Base-by-base conservation (phyloP, 2,113 vertebrate species). In the Ictalurus furcatus region DNA sequence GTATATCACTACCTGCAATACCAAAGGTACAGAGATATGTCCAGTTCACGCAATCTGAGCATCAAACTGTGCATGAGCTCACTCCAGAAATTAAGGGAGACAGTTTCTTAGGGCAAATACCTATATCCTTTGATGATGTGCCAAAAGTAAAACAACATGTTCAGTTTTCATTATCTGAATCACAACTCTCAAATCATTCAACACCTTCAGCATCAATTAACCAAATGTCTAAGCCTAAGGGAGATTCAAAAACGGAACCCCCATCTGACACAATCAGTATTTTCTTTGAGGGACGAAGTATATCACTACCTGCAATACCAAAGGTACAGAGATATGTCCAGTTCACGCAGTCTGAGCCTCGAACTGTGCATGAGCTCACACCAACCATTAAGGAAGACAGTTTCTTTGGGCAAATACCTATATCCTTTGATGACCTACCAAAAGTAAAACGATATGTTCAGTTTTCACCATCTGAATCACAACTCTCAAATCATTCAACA, bases 261-360 rank as follows among this genome's bases (percentile, higher is more conserved):
- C n/a, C 28, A 73, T 16, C 67, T 48, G 74, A 80, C 21, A 25
- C 25, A 23, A 14, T 63, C 58, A 63, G 3, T 28, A 80, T 40
- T 79, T 74, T 78, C 44, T 7, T 17, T 58, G 23, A 63, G 19
- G 52, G 30, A 86, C n/a, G 73, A 82, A 21, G 30, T 87, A 12
- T 2, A 48, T 78, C 56, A 30, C 25, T 87, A 11, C n/a, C 17
- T 19, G 28, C 58, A 76, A 13, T 88, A n/a, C 84, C 87, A 40
- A 73, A 86, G 9, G 87, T 90, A 40, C 85, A 88, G 30, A 88
- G 86, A 80, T 81, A 85, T 44, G 58, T 90, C 86, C 14, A 87
- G 21, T 89, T 91, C 21, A 88, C 12, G 16, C 61, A 56, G 58
- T 11, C 17, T 21, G 17, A 79, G 25, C 58, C 73, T 7, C 34